Conservation (phyloP, 2,797 vertebrate species). For the Gymnothorax reevesii region DNA sequence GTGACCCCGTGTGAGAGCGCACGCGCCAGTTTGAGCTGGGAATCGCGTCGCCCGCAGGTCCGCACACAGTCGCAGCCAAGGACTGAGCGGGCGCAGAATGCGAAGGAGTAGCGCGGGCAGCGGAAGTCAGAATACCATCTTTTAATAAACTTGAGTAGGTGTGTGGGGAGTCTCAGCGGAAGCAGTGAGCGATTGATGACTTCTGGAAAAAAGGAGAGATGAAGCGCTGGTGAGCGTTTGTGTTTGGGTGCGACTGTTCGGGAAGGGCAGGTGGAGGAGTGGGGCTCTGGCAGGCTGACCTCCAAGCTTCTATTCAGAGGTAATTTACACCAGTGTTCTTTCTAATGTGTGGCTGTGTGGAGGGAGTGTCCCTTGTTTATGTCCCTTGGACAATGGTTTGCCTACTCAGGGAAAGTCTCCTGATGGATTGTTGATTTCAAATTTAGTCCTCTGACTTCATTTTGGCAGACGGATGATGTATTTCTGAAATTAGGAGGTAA, state of each 20-base stretch:
- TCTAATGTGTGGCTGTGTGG: background rate
- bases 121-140: background rate
- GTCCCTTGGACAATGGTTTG: background rate
- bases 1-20: slow-evolving; percentile 7
- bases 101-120: slow-evolving; percentile 32
- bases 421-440: background rate
- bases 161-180: slow-evolving; percentile 1
- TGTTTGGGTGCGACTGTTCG: slow-evolving; percentile 43
- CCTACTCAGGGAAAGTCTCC: background rate
- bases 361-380: background rate
- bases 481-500: background rate
- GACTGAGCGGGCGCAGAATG: slow-evolving; percentile 51
- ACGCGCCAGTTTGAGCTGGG: background rate
- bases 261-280: slow-evolving; percentile 43
- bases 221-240: background rate
- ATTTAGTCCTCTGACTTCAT: background rate
- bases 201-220: background rate
- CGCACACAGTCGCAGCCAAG: slow-evolving; percentile 36
- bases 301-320: slow-evolving; percentile 53
- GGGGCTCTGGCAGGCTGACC: slow-evolving; percentile 39
- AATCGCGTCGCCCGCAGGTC: background rate
- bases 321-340: slow-evolving; percentile 30
- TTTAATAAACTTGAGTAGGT: slow-evolving; percentile 29
- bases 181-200: background rate
- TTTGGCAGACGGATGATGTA: background rate